Evolutionary conservation across 1,140 invertebrate species (phyloP).

Genomic region (Protaetia brevitarsis): DNA sequence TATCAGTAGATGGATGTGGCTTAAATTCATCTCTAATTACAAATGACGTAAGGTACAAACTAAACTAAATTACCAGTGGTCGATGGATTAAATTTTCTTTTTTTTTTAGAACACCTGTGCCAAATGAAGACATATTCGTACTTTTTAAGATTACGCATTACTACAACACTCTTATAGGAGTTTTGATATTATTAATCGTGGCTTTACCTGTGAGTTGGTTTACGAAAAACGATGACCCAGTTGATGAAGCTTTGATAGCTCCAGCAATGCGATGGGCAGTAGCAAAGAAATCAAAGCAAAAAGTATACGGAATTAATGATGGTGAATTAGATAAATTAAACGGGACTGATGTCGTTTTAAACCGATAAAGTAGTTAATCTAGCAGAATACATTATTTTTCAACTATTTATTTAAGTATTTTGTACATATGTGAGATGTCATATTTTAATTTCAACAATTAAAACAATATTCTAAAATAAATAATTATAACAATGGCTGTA

Average conservation of each 20-base stretch:
- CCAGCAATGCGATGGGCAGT: constrained; percentile 6
- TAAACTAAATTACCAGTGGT: not conserved
- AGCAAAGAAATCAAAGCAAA: not conserved
- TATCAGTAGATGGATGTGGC: constrained; percentile 34
- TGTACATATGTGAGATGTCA: no score
- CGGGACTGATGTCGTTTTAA: not conserved
- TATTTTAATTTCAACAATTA: no score
- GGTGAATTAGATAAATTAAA: not conserved
- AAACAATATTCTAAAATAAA: no score
- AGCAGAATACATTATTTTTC: no score
- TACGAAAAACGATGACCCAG: not conserved
- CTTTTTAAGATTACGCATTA: constrained; percentile 23
- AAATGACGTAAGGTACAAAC: not conserved
- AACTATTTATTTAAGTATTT: no score
- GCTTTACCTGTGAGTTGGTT: constrained; percentile 16
- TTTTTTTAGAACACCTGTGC: not conserved
- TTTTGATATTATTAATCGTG: not conserved
- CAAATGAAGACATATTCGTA: not conserved
- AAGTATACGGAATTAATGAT: not conserved
- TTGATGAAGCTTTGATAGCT: not conserved
- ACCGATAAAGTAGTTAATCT: no score
- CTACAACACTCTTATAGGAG: constrained; percentile 20
- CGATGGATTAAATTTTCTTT: not conserved
- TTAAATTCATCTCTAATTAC: not conserved
- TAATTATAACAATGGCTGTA: no score